A percentile compares a stretch with the other conserved stretches of the same genome.
Conservation (phyloP, 2,113 vertebrate species). For the Pterocles gutturalis region DNA sequence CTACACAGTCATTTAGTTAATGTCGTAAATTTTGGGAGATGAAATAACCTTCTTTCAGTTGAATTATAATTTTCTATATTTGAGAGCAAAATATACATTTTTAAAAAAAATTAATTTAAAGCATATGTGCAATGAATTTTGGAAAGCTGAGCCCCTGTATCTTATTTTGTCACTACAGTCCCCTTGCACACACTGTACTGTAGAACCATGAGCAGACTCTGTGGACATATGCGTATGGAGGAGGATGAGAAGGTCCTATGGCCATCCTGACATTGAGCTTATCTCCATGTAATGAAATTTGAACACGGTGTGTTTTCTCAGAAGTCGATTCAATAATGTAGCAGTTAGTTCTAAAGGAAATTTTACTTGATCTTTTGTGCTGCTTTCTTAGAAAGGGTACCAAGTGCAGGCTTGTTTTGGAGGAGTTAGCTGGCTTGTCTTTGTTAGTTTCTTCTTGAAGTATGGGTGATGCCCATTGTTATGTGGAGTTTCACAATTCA, state of each 20-base stretch:
- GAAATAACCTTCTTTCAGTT: not conserved
- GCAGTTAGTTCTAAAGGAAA: not conserved
- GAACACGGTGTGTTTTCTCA: not conserved
- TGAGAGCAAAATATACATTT: not conserved
- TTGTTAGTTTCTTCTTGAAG: not conserved
- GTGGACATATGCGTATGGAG: accelerated
- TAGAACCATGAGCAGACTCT: not conserved
- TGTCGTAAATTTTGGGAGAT: not conserved
- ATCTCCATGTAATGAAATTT: not conserved
- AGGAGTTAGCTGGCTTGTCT: not conserved
- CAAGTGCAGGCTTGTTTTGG: not conserved
- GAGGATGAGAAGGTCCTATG: not conserved
- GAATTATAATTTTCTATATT: not conserved
- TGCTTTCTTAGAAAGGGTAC: not conserved
- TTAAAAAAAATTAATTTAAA: not conserved
- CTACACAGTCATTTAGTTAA: not conserved
- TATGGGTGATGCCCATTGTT: not conserved
- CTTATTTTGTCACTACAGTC: not conserved
- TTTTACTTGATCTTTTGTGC: not conserved
- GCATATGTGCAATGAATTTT: not conserved
- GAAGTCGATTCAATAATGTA: not conserved
- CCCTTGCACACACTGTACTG: not conserved
- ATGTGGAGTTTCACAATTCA: accelerated
- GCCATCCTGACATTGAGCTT: not conserved
- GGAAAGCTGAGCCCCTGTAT: not conserved